Evolutionary conservation across 2,888 invertebrate species (phyloP).

Genomic region (Quadriops clusia): DNA sequence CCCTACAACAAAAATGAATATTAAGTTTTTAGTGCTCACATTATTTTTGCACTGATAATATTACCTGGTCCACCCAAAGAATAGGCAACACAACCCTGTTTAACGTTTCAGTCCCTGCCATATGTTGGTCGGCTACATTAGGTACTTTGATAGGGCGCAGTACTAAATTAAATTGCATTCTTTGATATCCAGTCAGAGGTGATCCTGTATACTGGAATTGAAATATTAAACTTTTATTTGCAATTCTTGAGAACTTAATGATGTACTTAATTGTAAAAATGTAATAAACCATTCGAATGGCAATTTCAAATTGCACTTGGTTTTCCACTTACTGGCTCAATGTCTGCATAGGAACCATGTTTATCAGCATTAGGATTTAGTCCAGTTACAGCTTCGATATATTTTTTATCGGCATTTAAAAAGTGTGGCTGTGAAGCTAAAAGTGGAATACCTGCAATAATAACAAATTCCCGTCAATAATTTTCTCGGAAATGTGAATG

Average conservation of each 20-base stretch:
- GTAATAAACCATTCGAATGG: too few species aligned
- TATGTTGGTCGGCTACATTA: too few species aligned
- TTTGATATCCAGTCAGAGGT: neutral
- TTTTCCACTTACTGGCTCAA: slow-evolving; percentile 1
- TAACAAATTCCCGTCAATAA: too few species aligned
- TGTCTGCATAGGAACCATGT: slow-evolving; percentile 1
- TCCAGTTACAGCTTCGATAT: neutral
- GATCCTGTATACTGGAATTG: neutral
- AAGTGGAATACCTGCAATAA: slow-evolving; percentile 1
- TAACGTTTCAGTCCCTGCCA: too few species aligned
- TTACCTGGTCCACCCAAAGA: neutral
- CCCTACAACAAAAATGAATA: slow-evolving; percentile 5
- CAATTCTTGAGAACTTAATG: too few species aligned
- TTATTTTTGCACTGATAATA: neutral
- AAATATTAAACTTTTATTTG: too few species aligned
- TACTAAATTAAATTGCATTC: slow-evolving; percentile 1
- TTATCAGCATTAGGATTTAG: neutral
- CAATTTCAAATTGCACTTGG: too few species aligned
- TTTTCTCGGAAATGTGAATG: too few species aligned
- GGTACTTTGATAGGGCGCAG: too few species aligned
- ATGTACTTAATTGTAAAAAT: too few species aligned
- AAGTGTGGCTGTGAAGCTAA: slow-evolving; percentile 1
- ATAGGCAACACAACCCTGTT: slow-evolving; percentile 1
- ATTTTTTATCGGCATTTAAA: neutral
- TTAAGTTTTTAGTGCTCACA: too few species aligned